Evolutionary conservation across 2,888 invertebrate species (phyloP).

Genomic region (Pomacea canaliculata): DNA sequence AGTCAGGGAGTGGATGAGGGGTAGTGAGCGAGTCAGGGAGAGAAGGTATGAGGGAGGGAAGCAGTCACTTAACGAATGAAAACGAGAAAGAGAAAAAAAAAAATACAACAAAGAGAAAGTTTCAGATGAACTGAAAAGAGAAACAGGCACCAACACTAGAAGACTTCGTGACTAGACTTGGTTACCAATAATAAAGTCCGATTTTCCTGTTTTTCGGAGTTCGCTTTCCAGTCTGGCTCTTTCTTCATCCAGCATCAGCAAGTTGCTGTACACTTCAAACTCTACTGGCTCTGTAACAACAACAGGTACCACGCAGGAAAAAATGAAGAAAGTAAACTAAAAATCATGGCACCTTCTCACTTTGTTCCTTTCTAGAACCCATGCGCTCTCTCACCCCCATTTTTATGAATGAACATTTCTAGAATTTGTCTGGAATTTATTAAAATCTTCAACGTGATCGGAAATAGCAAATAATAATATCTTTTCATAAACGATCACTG

Average conservation of each 20-base stretch:
- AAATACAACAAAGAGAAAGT: background rate
- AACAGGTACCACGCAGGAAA: no score
- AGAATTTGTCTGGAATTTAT: no score
- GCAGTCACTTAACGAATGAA: slow-evolving; percentile 8
- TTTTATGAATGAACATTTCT: no score
- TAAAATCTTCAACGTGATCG: no score
- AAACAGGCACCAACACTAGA: no score
- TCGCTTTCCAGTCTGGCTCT: background rate
- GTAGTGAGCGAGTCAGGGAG: background rate
- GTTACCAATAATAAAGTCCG: background rate
- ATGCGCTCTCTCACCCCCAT: no score
- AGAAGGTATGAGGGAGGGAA: background rate
- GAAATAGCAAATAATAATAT: no score
- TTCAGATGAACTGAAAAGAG: no score
- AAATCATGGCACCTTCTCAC: no score
- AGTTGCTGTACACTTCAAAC: background rate
- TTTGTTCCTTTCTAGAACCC: no score
- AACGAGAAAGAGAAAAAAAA: slow-evolving; percentile 15
- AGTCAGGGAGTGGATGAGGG: background rate
- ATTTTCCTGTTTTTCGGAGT: background rate
- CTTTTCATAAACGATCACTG: no score
- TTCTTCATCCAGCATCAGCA: background rate
- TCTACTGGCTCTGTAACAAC: background rate
- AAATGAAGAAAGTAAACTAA: no score
- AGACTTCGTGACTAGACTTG: background rate